Evolutionary conservation across 1,140 invertebrate genomes (phyloP), one percentile per base, ranked within the genome.

Genomic region (Eubasilissa regina): DNA sequence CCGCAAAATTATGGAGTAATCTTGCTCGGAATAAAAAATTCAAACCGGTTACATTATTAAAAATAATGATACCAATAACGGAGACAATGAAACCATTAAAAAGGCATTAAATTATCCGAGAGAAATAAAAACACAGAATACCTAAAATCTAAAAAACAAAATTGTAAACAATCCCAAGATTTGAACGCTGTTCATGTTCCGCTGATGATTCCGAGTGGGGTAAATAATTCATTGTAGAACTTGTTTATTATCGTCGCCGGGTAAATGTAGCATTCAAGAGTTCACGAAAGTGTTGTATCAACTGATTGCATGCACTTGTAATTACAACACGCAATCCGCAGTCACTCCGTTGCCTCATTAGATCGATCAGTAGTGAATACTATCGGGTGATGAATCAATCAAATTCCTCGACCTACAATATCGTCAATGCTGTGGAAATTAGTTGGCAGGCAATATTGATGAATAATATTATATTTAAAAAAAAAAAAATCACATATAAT

Each of bases 61-160:
- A 68, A 48, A 15, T 68, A 70, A 70, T 44, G 47, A 70, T 53
- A 53, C 15, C 15, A 70, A 70, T 70, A 70, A 70, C 66, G 48
- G 17, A 53, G 66, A 70, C 47, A 70, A 53, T 70, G 47, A 13
- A 70, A 70, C 15, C 66, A 70, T 70, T 47, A 25, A 25, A 25
- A 51, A 51, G 11, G n/a, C 35, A 17, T 25, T 43, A 62, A 44
- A 64, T 43, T 64, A 64, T 13, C 19, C 60, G 13, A 64, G 35
- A 62, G 13, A 13, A 25, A 19, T 21, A 15, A n/a, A n/a, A n/a
- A 12, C 48, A 8, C 48, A 15, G 48, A 13, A 15, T 13, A 51
- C 48, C 3, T 4, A 15, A 51, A 15, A 12, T 51, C 48, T 13
- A 12, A 15, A n/a, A n/a, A 25, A 60, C 12, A 17, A 8, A 62